These are phyloP conservation scores for Pangasius djambal DNA, from an alignment of 2,797 vertebrate genomes.

Conservation along the genomic window DNA sequence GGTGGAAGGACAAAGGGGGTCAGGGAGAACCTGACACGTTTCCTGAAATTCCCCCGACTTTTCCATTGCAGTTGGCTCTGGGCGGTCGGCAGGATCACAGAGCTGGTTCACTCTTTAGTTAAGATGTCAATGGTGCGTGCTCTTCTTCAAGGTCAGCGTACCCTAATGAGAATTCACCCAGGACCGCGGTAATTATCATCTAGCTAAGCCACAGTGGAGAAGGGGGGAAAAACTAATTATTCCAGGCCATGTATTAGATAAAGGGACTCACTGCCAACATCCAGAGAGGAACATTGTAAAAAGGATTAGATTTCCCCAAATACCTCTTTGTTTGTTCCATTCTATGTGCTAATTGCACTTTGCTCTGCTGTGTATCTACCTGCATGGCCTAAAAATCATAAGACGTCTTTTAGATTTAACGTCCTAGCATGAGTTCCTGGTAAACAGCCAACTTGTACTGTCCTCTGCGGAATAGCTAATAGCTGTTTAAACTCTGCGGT, in stretches of 20 bases:
- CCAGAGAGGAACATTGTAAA: conserved; percentile 55
- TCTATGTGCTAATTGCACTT: conserved; percentile 55
- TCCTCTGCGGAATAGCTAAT: conserved; percentile 56
- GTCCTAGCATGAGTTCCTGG: conserved; percentile 66
- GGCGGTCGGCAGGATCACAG: conserved; percentile 67
- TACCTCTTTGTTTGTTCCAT: conserved; percentile 46
- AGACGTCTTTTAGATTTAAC: conserved; percentile 64
- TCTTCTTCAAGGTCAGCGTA: conserved; percentile 73
- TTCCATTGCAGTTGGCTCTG: conserved; percentile 71
- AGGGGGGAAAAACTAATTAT: conserved; percentile 60
- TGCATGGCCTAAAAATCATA: conserved; percentile 58
- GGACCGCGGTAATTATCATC: conserved; percentile 73
- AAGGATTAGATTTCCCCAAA: conserved; percentile 58
- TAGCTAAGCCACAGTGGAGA: conserved; percentile 62
- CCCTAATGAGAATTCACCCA: conserved; percentile 73
- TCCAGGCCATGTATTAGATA: conserved; percentile 63
- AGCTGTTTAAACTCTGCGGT: conserved; percentile 61
- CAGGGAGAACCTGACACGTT: conserved; percentile 63
- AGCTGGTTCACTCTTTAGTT: conserved; percentile 66
- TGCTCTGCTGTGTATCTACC: conserved; percentile 49
- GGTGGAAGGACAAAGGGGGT: conserved; percentile 1
- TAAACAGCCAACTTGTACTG: conserved; percentile 65
- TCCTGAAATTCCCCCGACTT: conserved; percentile 72
- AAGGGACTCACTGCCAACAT: conserved; percentile 61
- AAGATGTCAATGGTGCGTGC: conserved; percentile 71